Conservation (phyloP, 2,113 vertebrate genomes). For the Chlamydotis undulata region DNA sequence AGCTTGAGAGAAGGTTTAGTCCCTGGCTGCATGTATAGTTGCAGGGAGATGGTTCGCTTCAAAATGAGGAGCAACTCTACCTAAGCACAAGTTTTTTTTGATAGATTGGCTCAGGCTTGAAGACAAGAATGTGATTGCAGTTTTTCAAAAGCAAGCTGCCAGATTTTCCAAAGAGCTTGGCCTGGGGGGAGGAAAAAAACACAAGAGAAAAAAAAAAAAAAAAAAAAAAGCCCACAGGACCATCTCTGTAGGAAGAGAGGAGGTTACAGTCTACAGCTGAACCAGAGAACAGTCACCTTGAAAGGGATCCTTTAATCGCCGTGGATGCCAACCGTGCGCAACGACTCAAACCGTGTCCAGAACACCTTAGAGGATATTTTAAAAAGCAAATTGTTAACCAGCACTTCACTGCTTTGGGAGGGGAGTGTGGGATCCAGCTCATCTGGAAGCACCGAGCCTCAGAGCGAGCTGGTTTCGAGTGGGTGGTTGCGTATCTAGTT, state of each 20-base stretch:
- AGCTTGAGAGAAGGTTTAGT: neutral
- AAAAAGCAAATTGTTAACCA: neutral
- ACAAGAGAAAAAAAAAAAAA: neutral
- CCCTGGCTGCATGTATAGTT: neutral
- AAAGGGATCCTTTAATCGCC: conserved; percentile 63
- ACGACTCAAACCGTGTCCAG: neutral
- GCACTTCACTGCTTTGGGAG: conserved; percentile 62
- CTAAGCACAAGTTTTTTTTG: neutral
- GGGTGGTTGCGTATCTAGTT: neutral
- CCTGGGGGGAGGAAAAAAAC: neutral
- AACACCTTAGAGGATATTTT: neutral
- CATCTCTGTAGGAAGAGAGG: conserved; percentile 35
- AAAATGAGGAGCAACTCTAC: neutral
- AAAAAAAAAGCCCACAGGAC: neutral
- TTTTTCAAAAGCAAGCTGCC: neutral
- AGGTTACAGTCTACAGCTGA: neutral
- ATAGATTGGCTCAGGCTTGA: neutral
- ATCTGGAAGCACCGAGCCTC: conserved; percentile 14
- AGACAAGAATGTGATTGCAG: neutral
- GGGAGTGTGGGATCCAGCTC: conserved; percentile 42
- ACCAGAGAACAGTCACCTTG: conserved; percentile 37
- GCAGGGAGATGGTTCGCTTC: neutral
- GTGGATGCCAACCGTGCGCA: neutral
- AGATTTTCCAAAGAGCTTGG: neutral
- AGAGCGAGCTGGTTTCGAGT: neutral